Evolutionary conservation across 2,888 invertebrate species (phyloP).

Genomic region (Drosophila diplacantha): DNA sequence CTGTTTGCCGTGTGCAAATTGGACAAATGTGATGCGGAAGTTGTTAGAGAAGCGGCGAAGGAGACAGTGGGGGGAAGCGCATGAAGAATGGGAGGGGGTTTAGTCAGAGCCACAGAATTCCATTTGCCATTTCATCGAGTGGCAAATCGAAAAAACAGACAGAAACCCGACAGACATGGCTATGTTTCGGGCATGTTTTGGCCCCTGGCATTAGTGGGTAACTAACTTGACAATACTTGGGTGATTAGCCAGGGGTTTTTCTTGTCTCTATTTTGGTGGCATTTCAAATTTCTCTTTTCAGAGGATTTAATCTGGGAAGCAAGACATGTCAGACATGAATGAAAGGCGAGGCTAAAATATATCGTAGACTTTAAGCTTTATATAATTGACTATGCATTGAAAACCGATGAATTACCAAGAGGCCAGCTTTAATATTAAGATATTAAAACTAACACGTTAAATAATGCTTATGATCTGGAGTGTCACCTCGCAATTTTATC

Average conservation of each 20-base stretch:
- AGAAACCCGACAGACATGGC: constrained; percentile 43
- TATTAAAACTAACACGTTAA: background rate
- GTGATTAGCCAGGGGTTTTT: constrained; percentile 44
- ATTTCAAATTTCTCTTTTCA: constrained; percentile 17
- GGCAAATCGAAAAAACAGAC: constrained; percentile 19
- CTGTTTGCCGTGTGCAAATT: constrained; percentile 54
- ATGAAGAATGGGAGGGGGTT: background rate
- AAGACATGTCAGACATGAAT: background rate
- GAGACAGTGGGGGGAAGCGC: constrained; percentile 3
- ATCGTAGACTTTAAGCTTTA: background rate
- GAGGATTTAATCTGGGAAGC: background rate
- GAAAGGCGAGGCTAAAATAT: background rate
- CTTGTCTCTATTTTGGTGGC: constrained; percentile 1
- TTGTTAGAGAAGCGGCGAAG: constrained; percentile 50
- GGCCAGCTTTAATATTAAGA: background rate
- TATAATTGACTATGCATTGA: no score
- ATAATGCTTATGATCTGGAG: background rate
- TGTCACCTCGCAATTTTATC: background rate
- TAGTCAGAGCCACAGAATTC: constrained; percentile 16
- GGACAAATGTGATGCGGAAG: constrained; percentile 69
- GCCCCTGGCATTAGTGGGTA: constrained; percentile 55
- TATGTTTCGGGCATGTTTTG: constrained; percentile 48
- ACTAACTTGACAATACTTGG: constrained; percentile 38
- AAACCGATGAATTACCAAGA: background rate
- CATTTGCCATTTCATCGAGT: constrained; percentile 32